These are phyloP conservation scores for Aphrophora alni DNA, from an alignment of 2,888 invertebrate genomes.

Conservation along the genomic window DNA sequence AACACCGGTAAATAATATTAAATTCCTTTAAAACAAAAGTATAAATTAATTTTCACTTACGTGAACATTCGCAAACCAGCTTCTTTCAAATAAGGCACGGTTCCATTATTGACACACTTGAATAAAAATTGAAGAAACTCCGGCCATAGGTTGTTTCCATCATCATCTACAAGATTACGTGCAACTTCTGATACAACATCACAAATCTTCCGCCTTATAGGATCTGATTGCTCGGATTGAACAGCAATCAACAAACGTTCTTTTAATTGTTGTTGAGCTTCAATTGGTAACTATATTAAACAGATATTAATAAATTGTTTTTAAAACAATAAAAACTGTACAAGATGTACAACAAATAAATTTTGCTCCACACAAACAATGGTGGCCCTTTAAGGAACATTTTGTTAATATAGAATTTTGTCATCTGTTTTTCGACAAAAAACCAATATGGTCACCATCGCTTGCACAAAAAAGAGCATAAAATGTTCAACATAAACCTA, in stretches of 20 bases:
- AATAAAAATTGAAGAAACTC: conserved; percentile 92
- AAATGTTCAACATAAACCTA: too few relatives aligned
- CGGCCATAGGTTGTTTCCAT: conserved; percentile 96
- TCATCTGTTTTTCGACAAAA: too few relatives aligned
- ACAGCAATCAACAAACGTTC: conserved; percentile 85
- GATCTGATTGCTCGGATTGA: conserved; percentile 81
- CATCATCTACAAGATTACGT: conserved; percentile 92
- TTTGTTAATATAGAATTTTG: too few relatives aligned
- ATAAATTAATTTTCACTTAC: conserved; percentile 64
- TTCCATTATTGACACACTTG: conserved; percentile 83
- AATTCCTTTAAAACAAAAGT: too few relatives aligned
- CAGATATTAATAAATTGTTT: too few relatives aligned
- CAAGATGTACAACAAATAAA: too few relatives aligned
- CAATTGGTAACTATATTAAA: conserved; percentile 67
- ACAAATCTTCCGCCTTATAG: conserved; percentile 85
- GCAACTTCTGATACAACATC: conserved; percentile 97
- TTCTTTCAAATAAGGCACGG: conserved; percentile 84
- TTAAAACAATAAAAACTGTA: too few relatives aligned
- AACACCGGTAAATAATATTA: too few relatives aligned
- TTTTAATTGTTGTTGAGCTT: conserved; percentile 84
- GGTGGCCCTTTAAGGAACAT: too few relatives aligned
- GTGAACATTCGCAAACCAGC: conserved; percentile 94
- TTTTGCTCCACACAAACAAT: too few relatives aligned
- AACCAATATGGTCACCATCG: too few relatives aligned
- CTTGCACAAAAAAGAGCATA: too few relatives aligned